Percentiles rank a stretch among this genome's conserved stretches.
These are phyloP conservation scores for Salarias fasciatus DNA, from an alignment of 2,797 vertebrate species.

Conservation along the genomic window DNA sequence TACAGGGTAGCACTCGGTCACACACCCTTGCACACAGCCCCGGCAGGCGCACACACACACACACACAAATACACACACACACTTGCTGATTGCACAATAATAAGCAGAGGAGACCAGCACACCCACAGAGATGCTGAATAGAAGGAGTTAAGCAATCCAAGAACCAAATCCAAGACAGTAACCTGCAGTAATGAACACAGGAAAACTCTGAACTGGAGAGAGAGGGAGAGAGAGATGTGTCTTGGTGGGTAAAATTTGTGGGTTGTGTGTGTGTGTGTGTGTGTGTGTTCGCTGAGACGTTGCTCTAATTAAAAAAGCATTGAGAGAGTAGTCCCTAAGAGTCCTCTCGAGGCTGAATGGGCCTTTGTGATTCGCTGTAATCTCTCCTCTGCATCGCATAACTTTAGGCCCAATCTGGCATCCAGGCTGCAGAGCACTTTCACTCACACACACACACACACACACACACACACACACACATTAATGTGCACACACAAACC, in stretches of 20 bases:
- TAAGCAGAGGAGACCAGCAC: slow-evolving; percentile 43
- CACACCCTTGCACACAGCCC: slow-evolving; percentile 23
- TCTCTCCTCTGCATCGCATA: slow-evolving; percentile 76
- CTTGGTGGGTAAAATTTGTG: background rate
- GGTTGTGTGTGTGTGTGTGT: slow-evolving; percentile 29
- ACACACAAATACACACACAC: slow-evolving; percentile 28
- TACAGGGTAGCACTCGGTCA: slow-evolving; percentile 57
- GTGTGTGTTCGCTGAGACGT: slow-evolving; percentile 30
- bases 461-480: slow-evolving; percentile 25
- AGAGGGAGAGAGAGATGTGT: background rate
- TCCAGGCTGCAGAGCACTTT: slow-evolving; percentile 44
- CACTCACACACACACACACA: slow-evolving; percentile 17
- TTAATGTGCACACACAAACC: slow-evolving; percentile 25
- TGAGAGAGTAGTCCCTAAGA: slow-evolving; percentile 71
- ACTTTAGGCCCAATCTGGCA: slow-evolving; percentile 69
- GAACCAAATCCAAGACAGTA: slow-evolving; percentile 49
- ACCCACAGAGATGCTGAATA: slow-evolving; percentile 40
- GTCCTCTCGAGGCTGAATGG: slow-evolving; percentile 76
- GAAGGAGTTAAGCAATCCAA: slow-evolving; percentile 33
- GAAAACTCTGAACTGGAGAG: slow-evolving; percentile 14
- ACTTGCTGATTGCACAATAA: slow-evolving; percentile 50
- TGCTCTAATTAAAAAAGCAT: slow-evolving; percentile 77
- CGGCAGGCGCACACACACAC: slow-evolving; percentile 32
- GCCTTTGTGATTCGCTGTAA: slow-evolving; percentile 78
- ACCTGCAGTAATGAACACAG: slow-evolving; percentile 48